These are phyloP conservation scores for Tetragonula carbonaria DNA, from an alignment of 2,888 invertebrate species.

Conservation along the genomic window DNA sequence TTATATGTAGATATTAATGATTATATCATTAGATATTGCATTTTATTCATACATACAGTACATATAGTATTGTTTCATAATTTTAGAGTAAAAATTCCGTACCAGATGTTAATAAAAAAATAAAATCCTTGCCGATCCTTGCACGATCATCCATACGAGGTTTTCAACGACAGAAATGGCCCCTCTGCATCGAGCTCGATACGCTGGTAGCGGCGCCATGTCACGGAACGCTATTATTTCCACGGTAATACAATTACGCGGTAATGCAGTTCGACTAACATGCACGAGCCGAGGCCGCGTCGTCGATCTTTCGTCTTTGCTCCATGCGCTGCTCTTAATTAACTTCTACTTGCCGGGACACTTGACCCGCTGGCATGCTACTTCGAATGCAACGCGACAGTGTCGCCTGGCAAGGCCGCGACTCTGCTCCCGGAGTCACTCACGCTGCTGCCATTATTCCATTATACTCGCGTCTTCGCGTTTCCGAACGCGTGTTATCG, in stretches of 20 bases:
- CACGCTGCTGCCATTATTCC: background rate
- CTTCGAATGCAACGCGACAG: constrained; percentile 41
- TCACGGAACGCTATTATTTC: constrained; percentile 67
- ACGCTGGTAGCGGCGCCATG: constrained; percentile 15
- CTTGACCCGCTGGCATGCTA: constrained; percentile 68
- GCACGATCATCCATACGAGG: too few species aligned
- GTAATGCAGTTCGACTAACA: constrained; percentile 32
- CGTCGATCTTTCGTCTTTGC: constrained; percentile 26
- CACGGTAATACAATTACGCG: constrained; percentile 40
- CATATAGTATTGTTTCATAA: too few species aligned
- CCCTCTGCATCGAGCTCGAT: too few species aligned
- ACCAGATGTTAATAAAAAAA: too few species aligned
- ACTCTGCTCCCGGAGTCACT: background rate
- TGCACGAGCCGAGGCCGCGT: constrained; percentile 27
- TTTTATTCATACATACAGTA: too few species aligned
- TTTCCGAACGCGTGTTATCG: background rate
- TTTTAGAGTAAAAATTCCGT: too few species aligned
- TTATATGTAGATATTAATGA: too few species aligned
- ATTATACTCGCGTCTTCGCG: background rate
- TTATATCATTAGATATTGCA: too few species aligned
- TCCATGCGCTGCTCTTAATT: constrained; percentile 55
- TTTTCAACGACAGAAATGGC: too few species aligned
- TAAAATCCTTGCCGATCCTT: too few species aligned
- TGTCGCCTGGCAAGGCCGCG: constrained; percentile 5
- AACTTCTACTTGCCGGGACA: constrained; percentile 54